Evolutionary conservation across 2,888 invertebrate species (phyloP).

Genomic region (Palloptera scutellata): DNA sequence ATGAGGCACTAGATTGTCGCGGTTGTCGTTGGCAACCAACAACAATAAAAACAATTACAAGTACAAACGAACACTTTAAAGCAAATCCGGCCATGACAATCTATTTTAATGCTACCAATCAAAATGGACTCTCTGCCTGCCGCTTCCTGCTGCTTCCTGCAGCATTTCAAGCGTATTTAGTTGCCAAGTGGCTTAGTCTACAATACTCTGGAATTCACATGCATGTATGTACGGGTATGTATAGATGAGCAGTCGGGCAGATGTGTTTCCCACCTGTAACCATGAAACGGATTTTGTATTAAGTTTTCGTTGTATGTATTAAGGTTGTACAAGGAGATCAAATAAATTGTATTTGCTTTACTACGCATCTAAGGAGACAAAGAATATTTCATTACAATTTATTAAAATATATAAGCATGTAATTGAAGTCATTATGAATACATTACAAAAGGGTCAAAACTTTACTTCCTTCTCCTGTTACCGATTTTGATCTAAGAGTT

Average conservation of each 20-base stretch:
- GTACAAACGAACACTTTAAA: background rate
- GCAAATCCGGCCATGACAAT: background rate
- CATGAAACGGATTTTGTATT: background rate
- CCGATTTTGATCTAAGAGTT: too few species aligned
- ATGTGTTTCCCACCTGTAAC: background rate
- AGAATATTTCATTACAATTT: too few species aligned
- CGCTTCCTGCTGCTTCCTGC: background rate
- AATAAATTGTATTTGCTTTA: background rate
- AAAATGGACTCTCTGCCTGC: conserved; percentile 2
- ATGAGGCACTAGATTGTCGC: too few species aligned
- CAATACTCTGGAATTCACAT: too few species aligned
- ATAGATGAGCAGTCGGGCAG: too few species aligned
- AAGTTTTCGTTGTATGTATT: background rate
- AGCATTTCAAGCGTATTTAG: conserved; percentile 1
- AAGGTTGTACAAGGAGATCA: background rate
- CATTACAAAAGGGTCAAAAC: too few species aligned
- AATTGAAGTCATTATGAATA: too few species aligned
- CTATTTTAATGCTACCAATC: conserved; percentile 2
- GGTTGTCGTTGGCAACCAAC: background rate
- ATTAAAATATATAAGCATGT: too few species aligned
- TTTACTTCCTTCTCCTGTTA: too few species aligned
- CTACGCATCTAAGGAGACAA: too few species aligned
- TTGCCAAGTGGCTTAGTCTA: conserved; percentile 1
- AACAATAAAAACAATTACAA: background rate
- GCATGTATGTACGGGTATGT: too few species aligned